Percentiles rank a stretch among this genome's conserved stretches.
These are phyloP conservation scores for Meda fulgida DNA, from an alignment of 2,797 vertebrate genomes.

Conservation along the genomic window DNA sequence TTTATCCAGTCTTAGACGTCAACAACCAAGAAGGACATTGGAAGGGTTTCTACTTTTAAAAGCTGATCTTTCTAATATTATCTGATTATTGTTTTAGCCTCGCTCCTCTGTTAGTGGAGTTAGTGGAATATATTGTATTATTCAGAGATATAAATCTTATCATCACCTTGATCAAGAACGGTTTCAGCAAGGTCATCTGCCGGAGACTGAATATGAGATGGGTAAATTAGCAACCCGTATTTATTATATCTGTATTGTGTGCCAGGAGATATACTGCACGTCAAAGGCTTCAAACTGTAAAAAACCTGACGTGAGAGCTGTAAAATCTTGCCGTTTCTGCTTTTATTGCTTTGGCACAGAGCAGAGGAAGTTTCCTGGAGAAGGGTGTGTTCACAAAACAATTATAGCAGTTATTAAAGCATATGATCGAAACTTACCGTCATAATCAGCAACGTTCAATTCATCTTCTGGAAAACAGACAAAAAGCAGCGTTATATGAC, in stretches of 20 bases:
- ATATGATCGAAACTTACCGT: background rate
- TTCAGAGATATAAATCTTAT: background rate
- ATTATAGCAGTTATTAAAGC: background rate
- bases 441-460: background rate
- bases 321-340: too few species aligned
- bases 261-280: background rate
- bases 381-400: slow-evolving; percentile 21
- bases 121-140: background rate
- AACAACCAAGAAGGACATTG: background rate
- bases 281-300: too few species aligned
- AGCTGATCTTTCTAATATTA: background rate
- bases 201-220: background rate
- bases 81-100: too few species aligned
- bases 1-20: background rate
- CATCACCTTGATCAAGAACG: background rate
- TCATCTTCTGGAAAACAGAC: slow-evolving; percentile 17
- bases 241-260: background rate
- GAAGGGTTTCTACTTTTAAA: background rate
- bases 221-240: background rate
- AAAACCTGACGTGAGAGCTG: too few species aligned
- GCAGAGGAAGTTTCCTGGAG: background rate
- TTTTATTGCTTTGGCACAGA: slow-evolving; percentile 12
- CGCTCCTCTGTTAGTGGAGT: too few species aligned
- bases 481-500: background rate
- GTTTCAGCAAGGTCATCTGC: background rate